Conservation (phyloP, 2,888 invertebrate genomes). For the Autographa gamma region DNA sequence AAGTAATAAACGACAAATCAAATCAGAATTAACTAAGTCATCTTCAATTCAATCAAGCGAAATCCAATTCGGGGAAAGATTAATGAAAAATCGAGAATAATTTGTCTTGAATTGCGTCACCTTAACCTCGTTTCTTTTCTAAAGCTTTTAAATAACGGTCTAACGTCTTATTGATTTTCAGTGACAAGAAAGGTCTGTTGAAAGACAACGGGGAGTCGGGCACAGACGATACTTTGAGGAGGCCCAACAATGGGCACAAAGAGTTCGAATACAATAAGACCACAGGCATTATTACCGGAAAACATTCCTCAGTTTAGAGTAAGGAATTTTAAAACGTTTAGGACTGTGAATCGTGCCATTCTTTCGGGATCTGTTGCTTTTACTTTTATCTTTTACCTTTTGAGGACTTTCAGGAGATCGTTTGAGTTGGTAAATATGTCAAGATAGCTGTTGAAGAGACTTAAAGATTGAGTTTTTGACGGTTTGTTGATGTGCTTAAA, state of each 20-base stretch:
- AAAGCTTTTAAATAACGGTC: constrained; percentile 25
- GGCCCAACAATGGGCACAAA: constrained; percentile 77
- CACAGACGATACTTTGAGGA: constrained; percentile 67
- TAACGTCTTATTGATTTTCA: constrained; percentile 69
- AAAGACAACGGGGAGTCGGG: constrained; percentile 71
- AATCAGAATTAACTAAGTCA: constrained; percentile 44
- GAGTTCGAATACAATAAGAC: constrained; percentile 84
- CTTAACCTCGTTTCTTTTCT: constrained; percentile 39
- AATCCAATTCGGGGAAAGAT: constrained; percentile 40
- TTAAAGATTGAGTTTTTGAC: constrained; percentile 10
- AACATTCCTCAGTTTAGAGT: constrained; percentile 82
- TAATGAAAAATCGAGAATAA: constrained; percentile 52
- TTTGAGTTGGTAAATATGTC: constrained; percentile 9
- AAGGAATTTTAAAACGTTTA: constrained; percentile 48
- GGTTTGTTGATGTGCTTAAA: constrained; percentile 22
- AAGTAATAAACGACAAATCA: constrained; percentile 51
- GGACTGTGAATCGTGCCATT: constrained; percentile 46
- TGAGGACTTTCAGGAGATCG: constrained; percentile 28
- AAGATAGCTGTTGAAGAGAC: not conserved
- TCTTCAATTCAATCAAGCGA: constrained; percentile 49
- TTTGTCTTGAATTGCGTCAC: constrained; percentile 47
- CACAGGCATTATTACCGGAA: constrained; percentile 84
- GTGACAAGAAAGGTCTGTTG: constrained; percentile 83
- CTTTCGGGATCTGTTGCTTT: constrained; percentile 31
- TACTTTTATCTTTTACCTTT: constrained; percentile 23